Evolutionary conservation across 2,797 vertebrate species (phyloP), one percentile per base, ranked within the genome.

Genomic region (Oryzias sinensis): DNA sequence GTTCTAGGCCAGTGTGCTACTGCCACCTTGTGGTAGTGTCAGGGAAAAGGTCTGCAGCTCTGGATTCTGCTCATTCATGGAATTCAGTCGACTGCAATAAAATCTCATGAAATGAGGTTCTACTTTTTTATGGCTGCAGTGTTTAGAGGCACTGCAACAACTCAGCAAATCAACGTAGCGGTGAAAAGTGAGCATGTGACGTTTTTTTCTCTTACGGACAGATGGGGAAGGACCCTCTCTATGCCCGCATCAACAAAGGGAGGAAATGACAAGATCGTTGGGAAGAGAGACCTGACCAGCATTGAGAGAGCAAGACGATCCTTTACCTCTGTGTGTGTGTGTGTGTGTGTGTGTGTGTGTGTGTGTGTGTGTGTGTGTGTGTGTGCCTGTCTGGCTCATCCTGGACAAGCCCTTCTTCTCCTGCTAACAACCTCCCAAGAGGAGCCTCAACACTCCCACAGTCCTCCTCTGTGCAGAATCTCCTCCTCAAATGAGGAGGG

Each of bases 191-290:
- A 7, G 7, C 25, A 18, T 47, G 5, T 1, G 9, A 11, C 27
- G 2, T 24, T 56, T 59, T 18, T 49, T 20, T 71, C 37, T 85
- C 24, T 81, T 52, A 11, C 80, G 79, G 5, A 88, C 85, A 88
- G 69, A 88, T 96, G 94, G 92, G 94, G 90, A 93, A 91, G 79
- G 95, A 96, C 88, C 94, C 95, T 91, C 94, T 99, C 88, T 97
- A 97, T 71, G 96, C 95, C 87, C 92, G 94, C 93, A 96, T 98
- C 93, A 94, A 92, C 93, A 97, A 95, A 93, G 94, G 93, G 91
- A 97, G 95, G 94, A 97, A 95, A 93, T 95, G 85, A 85, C 68
- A 76, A 94, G 85, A 88, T 76, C 72, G 81, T 83, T 79, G 75
- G 83, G 86, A 89, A 84, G 77, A 88, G 79, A 79, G 78, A 83